A percentile compares a stretch with the other conserved stretches of the same genome.
Evolutionary conservation across 1,140 invertebrate genomes (phyloP).

Genomic region (Leptopilina boulardi): DNA sequence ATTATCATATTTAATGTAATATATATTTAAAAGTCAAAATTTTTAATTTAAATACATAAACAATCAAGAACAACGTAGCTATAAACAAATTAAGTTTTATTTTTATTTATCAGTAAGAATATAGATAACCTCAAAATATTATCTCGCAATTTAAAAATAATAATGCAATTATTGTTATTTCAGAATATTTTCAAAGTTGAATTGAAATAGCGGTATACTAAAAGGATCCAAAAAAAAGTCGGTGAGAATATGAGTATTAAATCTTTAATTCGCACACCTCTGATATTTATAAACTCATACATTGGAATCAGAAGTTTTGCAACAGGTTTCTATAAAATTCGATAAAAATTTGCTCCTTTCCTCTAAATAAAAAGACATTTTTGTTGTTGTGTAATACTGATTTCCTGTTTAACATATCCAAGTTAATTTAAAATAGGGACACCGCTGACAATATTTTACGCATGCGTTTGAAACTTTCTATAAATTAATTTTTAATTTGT

Average conservation of each 20-base stretch:
- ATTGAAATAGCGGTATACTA: background rate
- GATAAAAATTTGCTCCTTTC: background rate
- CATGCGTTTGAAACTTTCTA: constrained; percentile 1
- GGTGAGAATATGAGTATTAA: constrained; percentile 12
- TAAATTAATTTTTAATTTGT: background rate
- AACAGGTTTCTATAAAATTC: constrained; percentile 1
- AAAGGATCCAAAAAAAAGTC: constrained; percentile 2
- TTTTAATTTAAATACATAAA: too few relatives aligned
- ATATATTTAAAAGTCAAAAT: too few relatives aligned
- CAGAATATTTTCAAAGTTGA: too few relatives aligned
- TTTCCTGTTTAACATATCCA: background rate
- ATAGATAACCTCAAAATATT: too few relatives aligned
- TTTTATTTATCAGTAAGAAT: too few relatives aligned
- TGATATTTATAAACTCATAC: background rate
- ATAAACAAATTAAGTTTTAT: too few relatives aligned
- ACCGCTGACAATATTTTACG: background rate
- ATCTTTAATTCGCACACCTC: background rate
- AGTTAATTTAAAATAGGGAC: background rate
- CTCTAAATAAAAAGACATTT: background rate
- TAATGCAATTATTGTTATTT: too few relatives aligned
- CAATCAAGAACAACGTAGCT: too few relatives aligned
- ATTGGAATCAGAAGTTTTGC: constrained; percentile 1
- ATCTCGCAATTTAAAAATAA: too few relatives aligned
- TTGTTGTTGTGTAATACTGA: constrained; percentile 2
- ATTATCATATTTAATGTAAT: too few relatives aligned